These are phyloP conservation scores for Ametastegia equiseti DNA, from an alignment of 2,888 invertebrate genomes.

Conservation along the genomic window DNA sequence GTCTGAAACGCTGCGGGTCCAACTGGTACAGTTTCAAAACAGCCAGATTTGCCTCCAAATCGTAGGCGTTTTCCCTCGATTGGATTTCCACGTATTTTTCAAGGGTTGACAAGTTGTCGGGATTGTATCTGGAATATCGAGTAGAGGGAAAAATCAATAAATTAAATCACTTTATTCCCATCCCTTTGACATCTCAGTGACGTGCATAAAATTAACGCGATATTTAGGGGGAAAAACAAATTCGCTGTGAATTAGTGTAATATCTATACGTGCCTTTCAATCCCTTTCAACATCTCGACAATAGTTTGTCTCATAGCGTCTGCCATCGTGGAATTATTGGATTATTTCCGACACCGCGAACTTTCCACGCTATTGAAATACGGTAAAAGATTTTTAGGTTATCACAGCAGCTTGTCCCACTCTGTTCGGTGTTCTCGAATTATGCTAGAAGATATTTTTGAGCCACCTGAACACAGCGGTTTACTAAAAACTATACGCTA, in stretches of 20 bases:
- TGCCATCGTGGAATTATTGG: conserved; percentile 79
- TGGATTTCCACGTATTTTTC: conserved; percentile 97
- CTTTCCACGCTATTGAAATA: neutral
- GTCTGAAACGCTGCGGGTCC: conserved; percentile 91
- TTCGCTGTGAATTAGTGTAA: conserved; percentile 32
- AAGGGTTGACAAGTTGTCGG: conserved; percentile 93
- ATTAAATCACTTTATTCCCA: conserved; percentile 4
- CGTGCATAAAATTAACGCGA: neutral
- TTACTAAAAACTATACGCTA: neutral
- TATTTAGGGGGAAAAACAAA: neutral
- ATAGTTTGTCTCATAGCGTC: conserved; percentile 93
- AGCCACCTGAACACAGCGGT: neutral
- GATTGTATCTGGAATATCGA: conserved; percentile 89
- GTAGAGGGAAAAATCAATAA: conserved; percentile 48
- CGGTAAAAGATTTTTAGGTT: conserved; percentile 34
- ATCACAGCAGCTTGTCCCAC: neutral
- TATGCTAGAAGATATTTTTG: neutral
- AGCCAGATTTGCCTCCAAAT: conserved; percentile 97
- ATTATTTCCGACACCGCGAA: conserved; percentile 26
- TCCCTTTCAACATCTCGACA: conserved; percentile 91
- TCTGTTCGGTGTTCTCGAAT: neutral
- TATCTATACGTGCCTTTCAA: conserved; percentile 85
- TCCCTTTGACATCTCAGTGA: neutral
- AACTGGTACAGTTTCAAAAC: conserved; percentile 98
- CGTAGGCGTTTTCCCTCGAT: conserved; percentile 94